These are phyloP conservation scores for Lasius platythorax DNA, from an alignment of 2,888 invertebrate species.

Conservation along the genomic window DNA sequence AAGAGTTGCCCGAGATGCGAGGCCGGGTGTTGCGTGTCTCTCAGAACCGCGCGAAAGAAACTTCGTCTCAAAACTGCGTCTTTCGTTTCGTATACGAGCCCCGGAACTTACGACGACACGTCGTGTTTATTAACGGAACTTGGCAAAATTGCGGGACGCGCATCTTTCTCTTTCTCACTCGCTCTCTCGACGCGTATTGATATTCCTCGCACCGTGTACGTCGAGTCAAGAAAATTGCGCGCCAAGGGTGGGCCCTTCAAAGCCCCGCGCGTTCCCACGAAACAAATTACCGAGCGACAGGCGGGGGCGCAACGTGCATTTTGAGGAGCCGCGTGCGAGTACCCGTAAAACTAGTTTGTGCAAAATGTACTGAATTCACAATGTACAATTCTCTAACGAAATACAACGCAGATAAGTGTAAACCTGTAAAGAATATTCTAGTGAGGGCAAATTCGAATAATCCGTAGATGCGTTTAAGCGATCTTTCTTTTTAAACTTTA, in stretches of 20 bases:
- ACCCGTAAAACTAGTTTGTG: conserved; percentile 54
- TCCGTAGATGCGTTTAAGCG: background rate
- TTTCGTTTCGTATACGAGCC: conserved; percentile 3
- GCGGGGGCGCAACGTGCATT: conserved; percentile 58
- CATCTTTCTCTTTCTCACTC: background rate
- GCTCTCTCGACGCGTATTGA: conserved; percentile 59
- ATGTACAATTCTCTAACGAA: background rate
- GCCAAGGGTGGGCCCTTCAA: conserved; percentile 61
- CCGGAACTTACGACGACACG: conserved; percentile 40
- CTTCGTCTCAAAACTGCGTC: conserved; percentile 14
- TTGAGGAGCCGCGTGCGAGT: conserved; percentile 57
- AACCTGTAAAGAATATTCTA: background rate
- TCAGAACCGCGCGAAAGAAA: conserved; percentile 12
- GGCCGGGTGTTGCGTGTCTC: conserved; percentile 5
- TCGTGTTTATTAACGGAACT: conserved; percentile 56
- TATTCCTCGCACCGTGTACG: conserved; percentile 66
- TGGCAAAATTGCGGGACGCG: conserved; percentile 40
- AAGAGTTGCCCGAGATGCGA: background rate
- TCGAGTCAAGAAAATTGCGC: conserved; percentile 65
- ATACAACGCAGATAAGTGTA: background rate
- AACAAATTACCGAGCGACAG: conserved; percentile 69
- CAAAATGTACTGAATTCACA: conserved; percentile 21
- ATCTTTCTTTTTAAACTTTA: background rate
- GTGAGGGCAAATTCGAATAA: background rate
- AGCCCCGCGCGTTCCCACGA: conserved; percentile 69